These are phyloP conservation scores for Patella caerulea DNA, from an alignment of 2,888 invertebrate species.

Conservation along the genomic window DNA sequence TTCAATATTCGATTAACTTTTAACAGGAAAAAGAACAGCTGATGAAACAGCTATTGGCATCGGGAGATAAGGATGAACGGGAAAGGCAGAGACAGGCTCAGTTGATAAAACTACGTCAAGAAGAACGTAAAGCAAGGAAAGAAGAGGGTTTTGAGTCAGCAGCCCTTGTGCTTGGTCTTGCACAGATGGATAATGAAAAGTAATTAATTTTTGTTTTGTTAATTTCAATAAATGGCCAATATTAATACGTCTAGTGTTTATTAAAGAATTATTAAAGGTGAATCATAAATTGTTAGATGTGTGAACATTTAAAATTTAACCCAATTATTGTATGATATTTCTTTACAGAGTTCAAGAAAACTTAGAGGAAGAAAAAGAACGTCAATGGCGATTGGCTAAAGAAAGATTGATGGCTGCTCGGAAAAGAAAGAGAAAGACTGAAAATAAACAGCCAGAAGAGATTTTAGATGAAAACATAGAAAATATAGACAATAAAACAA, in stretches of 20 bases:
- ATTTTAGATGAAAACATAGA: conserved; percentile 34
- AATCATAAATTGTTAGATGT: no score
- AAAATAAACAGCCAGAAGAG: conserved; percentile 28
- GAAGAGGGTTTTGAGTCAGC: conserved; percentile 61
- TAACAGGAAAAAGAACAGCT: conserved; percentile 59
- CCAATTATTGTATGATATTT: background rate
- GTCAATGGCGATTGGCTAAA: conserved; percentile 58
- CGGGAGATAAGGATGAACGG: conserved; percentile 42
- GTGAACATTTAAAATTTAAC: background rate
- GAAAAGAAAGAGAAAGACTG: conserved; percentile 28
- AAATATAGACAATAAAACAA: conserved; percentile 46
- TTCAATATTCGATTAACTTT: no score
- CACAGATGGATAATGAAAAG: conserved; percentile 47
- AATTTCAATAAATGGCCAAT: background rate
- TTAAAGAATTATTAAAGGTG: no score
- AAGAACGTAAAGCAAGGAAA: conserved; percentile 52
- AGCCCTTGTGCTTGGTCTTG: conserved; percentile 53
- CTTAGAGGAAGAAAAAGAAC: conserved; percentile 48
- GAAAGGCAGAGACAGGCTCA: conserved; percentile 52
- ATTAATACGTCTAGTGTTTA: no score
- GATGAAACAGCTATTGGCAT: conserved; percentile 45
- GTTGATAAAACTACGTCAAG: conserved; percentile 51
- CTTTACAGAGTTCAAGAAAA: conserved; percentile 35
- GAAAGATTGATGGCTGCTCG: conserved; percentile 59
- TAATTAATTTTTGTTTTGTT: conserved; percentile 14